These are phyloP conservation scores for Lytechinus pictus DNA, from an alignment of 35 echinoderm and acorn worm genomes.

Conservation along the genomic window DNA sequence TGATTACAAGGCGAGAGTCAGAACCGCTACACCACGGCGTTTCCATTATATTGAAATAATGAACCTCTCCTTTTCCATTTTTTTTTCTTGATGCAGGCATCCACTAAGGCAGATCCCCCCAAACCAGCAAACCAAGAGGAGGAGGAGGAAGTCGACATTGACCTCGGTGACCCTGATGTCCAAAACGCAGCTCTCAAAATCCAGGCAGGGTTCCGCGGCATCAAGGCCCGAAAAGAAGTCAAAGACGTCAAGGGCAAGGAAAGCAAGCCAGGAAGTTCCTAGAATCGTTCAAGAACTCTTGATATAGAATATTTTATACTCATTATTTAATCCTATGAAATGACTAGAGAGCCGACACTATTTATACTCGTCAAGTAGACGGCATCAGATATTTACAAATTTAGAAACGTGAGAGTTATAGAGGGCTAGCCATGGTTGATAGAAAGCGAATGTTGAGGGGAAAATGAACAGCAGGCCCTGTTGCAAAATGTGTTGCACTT, in stretches of 20 bases:
- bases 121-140: conserved; percentile 15
- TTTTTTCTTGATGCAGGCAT: not conserved
- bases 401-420: not conserved
- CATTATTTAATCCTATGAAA: not conserved
- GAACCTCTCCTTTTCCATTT: not conserved
- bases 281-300: not conserved
- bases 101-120: conserved; percentile 34
- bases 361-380: not conserved
- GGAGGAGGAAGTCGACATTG: conserved; percentile 91
- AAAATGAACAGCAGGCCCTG: not conserved
- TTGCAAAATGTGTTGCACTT: too few species aligned
- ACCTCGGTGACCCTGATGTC: conserved; percentile 88
- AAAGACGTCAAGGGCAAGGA: conserved; percentile 35
- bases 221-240: conserved; percentile 69
- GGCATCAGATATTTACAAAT: not conserved
- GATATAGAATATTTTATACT: not conserved
- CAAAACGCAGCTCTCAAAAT: conserved; percentile 85
- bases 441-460: not conserved
- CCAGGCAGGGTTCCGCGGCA: conserved; percentile 77
- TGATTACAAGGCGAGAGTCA: too few species aligned
- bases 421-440: not conserved
- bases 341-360: not conserved
- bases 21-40: too few species aligned
- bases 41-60: too few species aligned
- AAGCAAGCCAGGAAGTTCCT: not conserved